Evolutionary conservation across 2,888 invertebrate species (phyloP).

Genomic region (Catocala sponsa): DNA sequence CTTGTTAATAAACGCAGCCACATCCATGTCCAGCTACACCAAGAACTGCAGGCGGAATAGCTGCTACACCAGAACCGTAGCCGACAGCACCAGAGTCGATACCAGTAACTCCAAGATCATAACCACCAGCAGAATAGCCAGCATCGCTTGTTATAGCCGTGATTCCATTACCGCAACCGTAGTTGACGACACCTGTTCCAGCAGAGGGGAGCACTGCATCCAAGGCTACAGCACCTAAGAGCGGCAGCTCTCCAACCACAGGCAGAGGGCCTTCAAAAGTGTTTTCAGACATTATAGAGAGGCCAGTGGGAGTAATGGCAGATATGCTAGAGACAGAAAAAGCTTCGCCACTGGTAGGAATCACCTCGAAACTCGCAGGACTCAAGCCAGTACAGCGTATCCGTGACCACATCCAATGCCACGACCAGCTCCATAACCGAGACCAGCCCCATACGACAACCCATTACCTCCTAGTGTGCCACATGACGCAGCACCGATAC

Average conservation of each 20-base stretch:
- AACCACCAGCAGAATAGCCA: too few species aligned
- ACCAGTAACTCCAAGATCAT: constrained; percentile 7
- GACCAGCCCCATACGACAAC: background rate
- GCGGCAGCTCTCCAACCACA: constrained; percentile 59
- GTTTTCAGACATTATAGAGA: constrained; percentile 64
- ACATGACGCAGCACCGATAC: background rate
- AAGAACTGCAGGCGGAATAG: background rate
- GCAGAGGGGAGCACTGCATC: constrained; percentile 56
- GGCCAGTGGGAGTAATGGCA: constrained; percentile 56
- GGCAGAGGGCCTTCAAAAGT: constrained; percentile 56
- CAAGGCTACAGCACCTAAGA: constrained; percentile 57
- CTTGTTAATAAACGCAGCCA: background rate
- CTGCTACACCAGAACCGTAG: background rate
- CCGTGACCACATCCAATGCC: background rate
- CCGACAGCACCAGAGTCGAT: constrained; percentile 8
- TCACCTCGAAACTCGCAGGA: background rate
- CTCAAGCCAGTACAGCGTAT: background rate
- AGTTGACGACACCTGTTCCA: constrained; percentile 57
- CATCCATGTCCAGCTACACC: background rate
- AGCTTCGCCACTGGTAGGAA: constrained; percentile 10
- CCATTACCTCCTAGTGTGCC: background rate
- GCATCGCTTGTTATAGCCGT: background rate
- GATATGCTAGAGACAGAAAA: constrained; percentile 55
- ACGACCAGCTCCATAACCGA: background rate
- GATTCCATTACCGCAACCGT: constrained; percentile 31